A percentile compares a stretch with the other conserved stretches of the same genome.
Evolutionary conservation across 2,888 invertebrate genomes (phyloP).

Genomic region (Meghimatium bilineatum): DNA sequence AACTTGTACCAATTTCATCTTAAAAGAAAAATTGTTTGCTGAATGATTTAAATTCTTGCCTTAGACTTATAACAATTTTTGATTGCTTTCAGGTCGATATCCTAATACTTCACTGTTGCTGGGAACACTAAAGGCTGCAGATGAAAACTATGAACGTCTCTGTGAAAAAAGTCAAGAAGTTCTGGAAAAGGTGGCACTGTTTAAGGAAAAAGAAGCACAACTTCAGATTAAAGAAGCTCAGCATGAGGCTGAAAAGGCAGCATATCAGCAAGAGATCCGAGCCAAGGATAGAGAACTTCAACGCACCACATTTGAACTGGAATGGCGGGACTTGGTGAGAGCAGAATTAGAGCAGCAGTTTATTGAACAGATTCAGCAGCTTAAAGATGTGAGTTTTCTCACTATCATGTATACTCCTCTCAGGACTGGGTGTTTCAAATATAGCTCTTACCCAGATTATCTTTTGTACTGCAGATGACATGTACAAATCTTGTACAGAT

Average conservation of each 20-base stretch:
- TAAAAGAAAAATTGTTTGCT: no score
- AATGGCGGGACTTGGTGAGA: conserved; percentile 42
- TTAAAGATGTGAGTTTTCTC: conserved; percentile 20
- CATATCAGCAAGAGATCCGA: conserved; percentile 29
- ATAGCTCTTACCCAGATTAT: neutral
- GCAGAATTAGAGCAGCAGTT: conserved; percentile 45
- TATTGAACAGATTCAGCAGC: conserved; percentile 35
- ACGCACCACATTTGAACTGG: conserved; percentile 31
- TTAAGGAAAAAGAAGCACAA: conserved; percentile 17
- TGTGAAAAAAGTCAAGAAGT: conserved; percentile 50
- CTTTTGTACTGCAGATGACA: no score
- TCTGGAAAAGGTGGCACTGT: conserved; percentile 18
- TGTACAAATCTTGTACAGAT: no score
- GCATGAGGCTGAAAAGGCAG: conserved; percentile 32
- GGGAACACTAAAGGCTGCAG: conserved; percentile 52
- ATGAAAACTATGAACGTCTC: conserved; percentile 47
- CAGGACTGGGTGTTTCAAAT: neutral
- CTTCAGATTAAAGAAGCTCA: conserved; percentile 18
- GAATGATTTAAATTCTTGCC: neutral
- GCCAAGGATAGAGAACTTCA: conserved; percentile 33
- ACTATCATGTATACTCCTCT: neutral
- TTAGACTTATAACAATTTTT: neutral
- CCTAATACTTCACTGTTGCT: conserved; percentile 49
- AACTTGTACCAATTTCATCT: no score
- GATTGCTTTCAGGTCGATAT: conserved; percentile 32